A percentile compares a stretch with the other conserved stretches of the same genome.
phyloP scores from a whole-genome alignment of 2,797 vertebrate genomes.

The Poecilia wingei region DNA sequence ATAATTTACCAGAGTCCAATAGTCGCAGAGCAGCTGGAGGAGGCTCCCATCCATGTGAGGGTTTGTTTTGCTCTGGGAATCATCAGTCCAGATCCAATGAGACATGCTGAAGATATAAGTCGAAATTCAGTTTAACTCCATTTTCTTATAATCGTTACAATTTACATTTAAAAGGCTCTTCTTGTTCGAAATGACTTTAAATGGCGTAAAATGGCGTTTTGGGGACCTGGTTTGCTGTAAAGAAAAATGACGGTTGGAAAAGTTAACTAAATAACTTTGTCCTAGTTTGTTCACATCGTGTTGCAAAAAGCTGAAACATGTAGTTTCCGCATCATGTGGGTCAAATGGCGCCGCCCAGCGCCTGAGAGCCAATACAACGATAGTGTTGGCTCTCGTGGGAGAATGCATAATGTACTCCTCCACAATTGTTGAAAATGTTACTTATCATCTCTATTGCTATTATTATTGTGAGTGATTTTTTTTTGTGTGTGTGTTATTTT shows the following conservation, averaged over 20 bases:
- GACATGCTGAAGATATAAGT: not conserved
- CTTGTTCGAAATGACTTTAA: not conserved
- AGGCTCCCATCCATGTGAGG: constrained; percentile 30
- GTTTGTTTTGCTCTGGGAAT: constrained; percentile 5
- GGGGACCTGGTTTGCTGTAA: not conserved
- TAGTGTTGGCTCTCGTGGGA: no score
- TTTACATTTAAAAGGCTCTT: not conserved
- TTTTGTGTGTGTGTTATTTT: not conserved
- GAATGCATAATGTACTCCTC: not conserved
- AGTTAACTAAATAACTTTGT: not conserved
- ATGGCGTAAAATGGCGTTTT: not conserved
- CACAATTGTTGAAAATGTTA: not conserved
- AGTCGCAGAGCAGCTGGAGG: constrained; percentile 37
- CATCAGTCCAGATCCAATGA: not conserved
- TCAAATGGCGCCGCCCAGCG: constrained; percentile 7
- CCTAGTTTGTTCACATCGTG: not conserved
- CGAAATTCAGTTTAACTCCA: not conserved
- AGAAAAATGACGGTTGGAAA: not conserved
- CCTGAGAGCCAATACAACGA: not conserved
- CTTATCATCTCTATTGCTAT: not conserved
- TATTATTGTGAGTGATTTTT: not conserved
- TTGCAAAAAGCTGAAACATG: not conserved
- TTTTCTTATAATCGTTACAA: not conserved
- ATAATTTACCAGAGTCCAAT: constrained; percentile 76
- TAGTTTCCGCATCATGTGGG: constrained; percentile 29